Percentiles rank a stretch among this genome's conserved stretches.
Evolutionary conservation across 2,888 invertebrate species (phyloP).

Genomic region (Rhamnusium bicolor): DNA sequence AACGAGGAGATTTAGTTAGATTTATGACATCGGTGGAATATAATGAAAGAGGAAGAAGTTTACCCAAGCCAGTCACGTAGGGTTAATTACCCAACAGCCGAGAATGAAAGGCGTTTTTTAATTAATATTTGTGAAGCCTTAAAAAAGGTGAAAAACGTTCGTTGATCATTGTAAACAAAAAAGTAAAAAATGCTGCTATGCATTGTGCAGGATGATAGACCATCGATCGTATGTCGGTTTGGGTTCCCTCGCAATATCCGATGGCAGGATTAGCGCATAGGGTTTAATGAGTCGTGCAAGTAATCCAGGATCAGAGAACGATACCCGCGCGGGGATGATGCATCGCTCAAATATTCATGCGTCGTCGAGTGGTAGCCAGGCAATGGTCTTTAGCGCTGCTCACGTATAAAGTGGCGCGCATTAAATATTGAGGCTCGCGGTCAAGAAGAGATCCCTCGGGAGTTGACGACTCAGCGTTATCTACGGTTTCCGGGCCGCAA

Average conservation of each 20-base stretch:
- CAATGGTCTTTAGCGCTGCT: conserved; percentile 60
- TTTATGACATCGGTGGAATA: conserved; percentile 13
- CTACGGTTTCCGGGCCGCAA: conserved; percentile 66
- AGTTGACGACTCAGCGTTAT: conserved; percentile 66
- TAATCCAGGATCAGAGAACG: conserved; percentile 72
- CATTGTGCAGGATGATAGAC: conserved; percentile 24
- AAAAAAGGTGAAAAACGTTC: not conserved
- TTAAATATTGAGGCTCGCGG: conserved; percentile 69
- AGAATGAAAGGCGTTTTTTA: conserved; percentile 33
- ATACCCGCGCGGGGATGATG: conserved; percentile 60
- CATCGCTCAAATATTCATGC: conserved; percentile 69
- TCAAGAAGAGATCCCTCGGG: conserved; percentile 65
- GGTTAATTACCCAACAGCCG: conserved; percentile 26
- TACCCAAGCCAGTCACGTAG: conserved; percentile 29
- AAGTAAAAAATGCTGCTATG: not conserved
- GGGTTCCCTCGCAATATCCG: conserved; percentile 68
- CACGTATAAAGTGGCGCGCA: conserved; percentile 61
- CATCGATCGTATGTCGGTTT: conserved; percentile 46
- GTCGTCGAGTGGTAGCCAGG: conserved; percentile 54
- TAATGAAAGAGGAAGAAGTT: conserved; percentile 19
- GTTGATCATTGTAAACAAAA: not conserved
- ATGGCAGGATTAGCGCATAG: conserved; percentile 71
- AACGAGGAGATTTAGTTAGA: conserved; percentile 31
- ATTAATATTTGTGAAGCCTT: conserved; percentile 14
- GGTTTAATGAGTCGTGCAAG: conserved; percentile 73